Percentiles rank a stretch among this genome's conserved stretches.
These are phyloP conservation scores for Dermolepida albohirtum DNA, from an alignment of 2,888 invertebrate species.

Conservation along the genomic window DNA sequence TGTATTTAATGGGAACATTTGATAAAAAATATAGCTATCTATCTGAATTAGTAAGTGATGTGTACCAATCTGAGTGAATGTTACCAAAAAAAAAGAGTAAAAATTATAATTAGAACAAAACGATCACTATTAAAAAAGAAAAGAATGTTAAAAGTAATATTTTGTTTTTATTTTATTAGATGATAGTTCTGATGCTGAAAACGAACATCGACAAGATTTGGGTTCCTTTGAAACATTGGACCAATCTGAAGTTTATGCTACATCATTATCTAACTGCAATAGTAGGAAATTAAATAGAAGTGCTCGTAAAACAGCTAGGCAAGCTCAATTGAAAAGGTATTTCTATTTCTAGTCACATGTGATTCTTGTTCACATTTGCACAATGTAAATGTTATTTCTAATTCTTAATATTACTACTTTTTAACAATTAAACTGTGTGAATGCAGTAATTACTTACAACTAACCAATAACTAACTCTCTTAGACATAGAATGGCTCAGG, in stretches of 20 bases:
- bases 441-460: constrained; percentile 36
- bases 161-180: constrained; percentile 57
- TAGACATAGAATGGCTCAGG: constrained; percentile 84
- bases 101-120: too few relatives aligned
- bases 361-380: constrained; percentile 18
- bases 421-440: constrained; percentile 32
- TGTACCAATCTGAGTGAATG: too few relatives aligned
- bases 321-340: constrained; percentile 77
- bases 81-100: too few relatives aligned
- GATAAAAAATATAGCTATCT: too few relatives aligned
- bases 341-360: constrained; percentile 2
- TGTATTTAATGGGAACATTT: too few relatives aligned
- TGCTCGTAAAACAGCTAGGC: constrained; percentile 69
- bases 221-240: constrained; percentile 65
- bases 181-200: constrained; percentile 69
- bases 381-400: constrained; percentile 21
- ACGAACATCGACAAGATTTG: constrained; percentile 53
- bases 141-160: not conserved
- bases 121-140: too few relatives aligned
- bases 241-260: constrained; percentile 64
- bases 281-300: constrained; percentile 56
- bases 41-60: too few relatives aligned
- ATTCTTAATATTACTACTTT: constrained; percentile 22
- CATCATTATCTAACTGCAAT: constrained; percentile 64
- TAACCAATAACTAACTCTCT: constrained; percentile 49